Conservation (phyloP, 2,888 invertebrate genomes). For the Drosophila gaucha region DNA sequence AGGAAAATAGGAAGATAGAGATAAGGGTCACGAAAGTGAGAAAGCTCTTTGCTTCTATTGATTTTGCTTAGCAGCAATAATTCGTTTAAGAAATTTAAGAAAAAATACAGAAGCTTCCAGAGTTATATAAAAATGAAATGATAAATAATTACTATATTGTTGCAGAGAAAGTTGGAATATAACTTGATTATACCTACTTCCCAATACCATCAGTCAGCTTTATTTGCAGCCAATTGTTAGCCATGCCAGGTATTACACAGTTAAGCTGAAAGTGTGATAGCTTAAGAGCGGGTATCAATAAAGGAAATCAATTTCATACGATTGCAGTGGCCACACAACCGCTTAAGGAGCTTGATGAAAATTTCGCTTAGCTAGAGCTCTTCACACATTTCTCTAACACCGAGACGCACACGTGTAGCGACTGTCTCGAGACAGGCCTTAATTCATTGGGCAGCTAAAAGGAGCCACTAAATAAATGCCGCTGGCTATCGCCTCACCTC, state of each 20-base stretch:
- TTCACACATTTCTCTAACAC: background rate
- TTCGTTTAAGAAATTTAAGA: background rate
- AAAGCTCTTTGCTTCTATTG: background rate
- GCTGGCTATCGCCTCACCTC: conserved; percentile 26
- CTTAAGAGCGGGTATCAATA: background rate
- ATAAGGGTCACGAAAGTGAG: background rate
- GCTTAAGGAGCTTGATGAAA: conserved; percentile 23
- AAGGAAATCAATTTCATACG: conserved; percentile 7
- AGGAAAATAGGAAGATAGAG: background rate
- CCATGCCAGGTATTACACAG: background rate
- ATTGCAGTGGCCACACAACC: conserved; percentile 8
- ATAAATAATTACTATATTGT: background rate
- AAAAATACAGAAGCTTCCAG: background rate
- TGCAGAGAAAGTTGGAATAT: background rate
- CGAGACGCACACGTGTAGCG: background rate
- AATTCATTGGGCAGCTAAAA: conserved; percentile 41
- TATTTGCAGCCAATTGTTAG: background rate
- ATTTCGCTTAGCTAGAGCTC: conserved; percentile 14
- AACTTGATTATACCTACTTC: background rate
- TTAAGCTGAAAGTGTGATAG: background rate
- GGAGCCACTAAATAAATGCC: conserved; percentile 68
- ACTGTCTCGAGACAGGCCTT: conserved; percentile 11
- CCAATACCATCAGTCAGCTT: background rate
- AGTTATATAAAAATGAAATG: background rate
- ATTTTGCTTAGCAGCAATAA: background rate